Conservation (phyloP, 2,888 invertebrate species). For the Xestia rhomboidea region DNA sequence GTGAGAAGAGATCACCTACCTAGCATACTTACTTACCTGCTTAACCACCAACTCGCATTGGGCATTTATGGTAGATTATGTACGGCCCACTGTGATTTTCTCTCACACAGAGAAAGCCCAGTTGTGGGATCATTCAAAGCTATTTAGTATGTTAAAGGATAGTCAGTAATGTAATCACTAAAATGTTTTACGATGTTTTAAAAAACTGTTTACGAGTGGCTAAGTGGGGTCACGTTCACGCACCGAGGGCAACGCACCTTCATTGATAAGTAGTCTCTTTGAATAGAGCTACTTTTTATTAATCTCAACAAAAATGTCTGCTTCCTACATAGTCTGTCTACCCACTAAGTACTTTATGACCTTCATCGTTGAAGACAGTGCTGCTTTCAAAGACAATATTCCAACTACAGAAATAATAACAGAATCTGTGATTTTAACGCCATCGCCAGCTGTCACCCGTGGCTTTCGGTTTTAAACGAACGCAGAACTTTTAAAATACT, state of each 20-base stretch:
- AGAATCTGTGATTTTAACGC: background rate
- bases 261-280: conserved; percentile 22
- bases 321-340: background rate
- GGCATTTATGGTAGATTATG: background rate
- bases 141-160: background rate
- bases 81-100: background rate
- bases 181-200: conserved; percentile 2
- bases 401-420: background rate
- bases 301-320: conserved; percentile 1
- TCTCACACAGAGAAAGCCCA: background rate
- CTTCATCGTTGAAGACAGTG: background rate
- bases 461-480: background rate
- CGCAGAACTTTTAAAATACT: background rate
- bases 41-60: background rate
- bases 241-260: conserved; percentile 25
- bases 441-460: background rate
- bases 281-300: conserved; percentile 18
- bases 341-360: background rate
- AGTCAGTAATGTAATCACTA: background rate
- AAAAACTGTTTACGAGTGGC: conserved; percentile 17
- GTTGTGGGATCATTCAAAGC: background rate
- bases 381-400: background rate
- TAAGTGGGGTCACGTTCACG: conserved; percentile 19
- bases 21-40: too few relatives aligned
- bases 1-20: too few relatives aligned